These are phyloP conservation scores for Pocillopora grandis DNA, from an alignment of 92 coral and sea anemone species.

Conservation along the genomic window DNA sequence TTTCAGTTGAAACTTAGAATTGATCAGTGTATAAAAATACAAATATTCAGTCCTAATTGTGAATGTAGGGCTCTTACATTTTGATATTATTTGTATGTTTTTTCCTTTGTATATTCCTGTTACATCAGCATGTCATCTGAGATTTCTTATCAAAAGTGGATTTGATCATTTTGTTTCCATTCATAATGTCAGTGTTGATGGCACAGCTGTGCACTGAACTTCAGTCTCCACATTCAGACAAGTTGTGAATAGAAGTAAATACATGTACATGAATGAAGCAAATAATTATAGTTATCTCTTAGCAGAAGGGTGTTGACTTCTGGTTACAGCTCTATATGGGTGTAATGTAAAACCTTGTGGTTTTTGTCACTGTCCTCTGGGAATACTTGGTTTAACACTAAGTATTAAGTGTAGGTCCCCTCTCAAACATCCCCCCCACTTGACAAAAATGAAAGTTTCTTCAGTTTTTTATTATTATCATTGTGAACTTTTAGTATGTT, in stretches of 20 bases:
- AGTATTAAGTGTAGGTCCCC: no score
- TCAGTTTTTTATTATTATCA: no score
- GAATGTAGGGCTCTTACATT: background rate
- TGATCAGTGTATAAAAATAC: background rate
- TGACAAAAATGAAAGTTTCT: no score
- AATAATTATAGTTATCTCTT: background rate
- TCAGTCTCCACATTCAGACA: background rate
- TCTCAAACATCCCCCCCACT: no score
- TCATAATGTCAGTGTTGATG: conserved; percentile 84
- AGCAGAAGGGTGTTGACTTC: no score
- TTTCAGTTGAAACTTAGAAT: no score
- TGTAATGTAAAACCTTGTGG: no score
- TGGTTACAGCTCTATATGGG: no score
- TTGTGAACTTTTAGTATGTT: no score
- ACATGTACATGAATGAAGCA: background rate
- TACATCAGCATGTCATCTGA: conserved; percentile 84
- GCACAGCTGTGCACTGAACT: conserved; percentile 74
- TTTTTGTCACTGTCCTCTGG: no score
- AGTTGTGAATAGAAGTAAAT: background rate
- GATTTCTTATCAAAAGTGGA: conserved; percentile 86
- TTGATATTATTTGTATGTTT: background rate
- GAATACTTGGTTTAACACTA: no score
- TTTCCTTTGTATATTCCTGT: conserved; percentile 64
- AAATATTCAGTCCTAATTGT: background rate
- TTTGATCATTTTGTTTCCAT: conserved; percentile 85